Percentiles rank a stretch among this genome's conserved stretches.
phyloP scores from a whole-genome alignment of 2,888 invertebrate species.

The Cryptophagus acutangulus region DNA sequence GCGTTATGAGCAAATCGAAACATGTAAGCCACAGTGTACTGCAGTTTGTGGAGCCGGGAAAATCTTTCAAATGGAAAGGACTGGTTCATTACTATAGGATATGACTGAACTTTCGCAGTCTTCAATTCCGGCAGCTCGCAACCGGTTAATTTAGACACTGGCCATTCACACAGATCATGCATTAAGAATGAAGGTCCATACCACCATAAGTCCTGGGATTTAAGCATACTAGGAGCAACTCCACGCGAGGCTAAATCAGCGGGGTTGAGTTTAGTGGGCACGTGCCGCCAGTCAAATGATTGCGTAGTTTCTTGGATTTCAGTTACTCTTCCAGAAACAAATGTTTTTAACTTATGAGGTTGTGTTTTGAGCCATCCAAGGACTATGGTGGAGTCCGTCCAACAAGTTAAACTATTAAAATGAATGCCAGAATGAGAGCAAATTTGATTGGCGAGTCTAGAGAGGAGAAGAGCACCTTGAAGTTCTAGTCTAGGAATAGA shows the following conservation, averaged over 20 bases:
- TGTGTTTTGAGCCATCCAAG: constrained; percentile 8
- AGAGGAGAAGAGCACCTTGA: constrained; percentile 25
- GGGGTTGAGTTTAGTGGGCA: constrained; percentile 15
- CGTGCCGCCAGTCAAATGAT: constrained; percentile 17
- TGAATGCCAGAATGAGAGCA: neutral
- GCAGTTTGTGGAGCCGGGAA: constrained; percentile 6
- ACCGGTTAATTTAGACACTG: neutral
- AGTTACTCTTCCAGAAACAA: constrained; percentile 25
- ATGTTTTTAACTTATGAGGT: constrained; percentile 22
- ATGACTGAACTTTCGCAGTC: neutral
- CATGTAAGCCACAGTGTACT: constrained; percentile 4
- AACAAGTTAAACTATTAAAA: constrained; percentile 14
- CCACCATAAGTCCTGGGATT: constrained; percentile 14
- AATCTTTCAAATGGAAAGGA: constrained; percentile 6
- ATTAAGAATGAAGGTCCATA: constrained; percentile 14
- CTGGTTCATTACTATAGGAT: neutral
- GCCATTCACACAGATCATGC: neutral
- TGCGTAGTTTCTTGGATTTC: constrained; percentile 20
- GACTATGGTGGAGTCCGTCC: constrained; percentile 28
- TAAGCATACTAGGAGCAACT: constrained; percentile 12
- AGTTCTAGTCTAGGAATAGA: constrained; percentile 30
- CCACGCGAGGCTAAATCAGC: constrained; percentile 20
- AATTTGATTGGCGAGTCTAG: constrained; percentile 10
- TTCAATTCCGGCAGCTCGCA: neutral
- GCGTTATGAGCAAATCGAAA: constrained; percentile 2